A percentile compares a stretch with the other conserved stretches of the same genome.
Evolutionary conservation across 2,888 invertebrate genomes (phyloP).

Genomic region (Cybosia mesomella): DNA sequence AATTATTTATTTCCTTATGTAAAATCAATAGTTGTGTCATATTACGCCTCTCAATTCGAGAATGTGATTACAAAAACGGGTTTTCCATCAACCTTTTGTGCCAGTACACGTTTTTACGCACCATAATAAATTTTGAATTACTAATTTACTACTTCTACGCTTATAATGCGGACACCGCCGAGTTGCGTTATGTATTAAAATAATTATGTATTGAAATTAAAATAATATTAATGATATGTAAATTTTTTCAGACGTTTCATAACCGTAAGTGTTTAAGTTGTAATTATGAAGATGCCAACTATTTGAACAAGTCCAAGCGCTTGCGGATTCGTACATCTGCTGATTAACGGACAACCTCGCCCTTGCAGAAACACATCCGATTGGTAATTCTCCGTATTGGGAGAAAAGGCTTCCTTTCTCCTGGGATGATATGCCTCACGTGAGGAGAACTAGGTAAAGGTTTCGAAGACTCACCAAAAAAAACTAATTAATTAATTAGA

Average conservation of each 20-base stretch:
- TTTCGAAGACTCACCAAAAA: too few relatives aligned
- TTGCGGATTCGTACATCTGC: neutral
- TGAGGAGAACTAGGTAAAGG: too few relatives aligned
- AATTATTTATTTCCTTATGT: neutral
- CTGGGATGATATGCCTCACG: too few relatives aligned
- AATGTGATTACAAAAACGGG: neutral
- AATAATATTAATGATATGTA: neutral
- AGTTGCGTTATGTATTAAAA: neutral
- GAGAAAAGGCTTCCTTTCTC: too few relatives aligned
- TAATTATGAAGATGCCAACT: neutral
- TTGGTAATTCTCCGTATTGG: too few relatives aligned
- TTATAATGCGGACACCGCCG: neutral
- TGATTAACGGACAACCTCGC: neutral
- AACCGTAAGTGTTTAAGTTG: neutral
- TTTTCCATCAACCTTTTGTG: neutral
- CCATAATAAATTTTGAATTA: neutral
- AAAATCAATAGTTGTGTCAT: constrained; percentile 25
- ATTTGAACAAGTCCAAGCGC: neutral
- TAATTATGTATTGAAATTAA: neutral
- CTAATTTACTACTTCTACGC: neutral
- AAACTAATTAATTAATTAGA: too few relatives aligned
- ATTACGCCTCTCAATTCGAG: constrained; percentile 9
- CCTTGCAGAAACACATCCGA: neutral
- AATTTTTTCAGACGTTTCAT: neutral
- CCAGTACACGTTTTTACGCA: neutral